Conservation (phyloP, 1,140 invertebrate species). For the Rhyzopertha dominica region DNA sequence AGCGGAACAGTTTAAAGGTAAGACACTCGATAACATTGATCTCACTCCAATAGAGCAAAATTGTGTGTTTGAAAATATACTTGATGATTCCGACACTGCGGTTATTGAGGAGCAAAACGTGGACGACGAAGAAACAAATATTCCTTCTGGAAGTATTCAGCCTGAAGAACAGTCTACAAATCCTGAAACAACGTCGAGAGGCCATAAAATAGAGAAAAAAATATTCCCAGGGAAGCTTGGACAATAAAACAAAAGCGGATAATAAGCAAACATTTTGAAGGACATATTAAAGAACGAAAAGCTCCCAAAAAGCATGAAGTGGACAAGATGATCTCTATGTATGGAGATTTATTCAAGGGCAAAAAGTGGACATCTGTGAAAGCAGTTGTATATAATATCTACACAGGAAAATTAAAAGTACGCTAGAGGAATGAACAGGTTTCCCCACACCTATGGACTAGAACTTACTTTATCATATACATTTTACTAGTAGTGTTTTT, state of each 20-base stretch:
- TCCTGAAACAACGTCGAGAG: background rate
- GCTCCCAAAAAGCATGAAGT: constrained; percentile 7
- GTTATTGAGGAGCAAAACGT: no score
- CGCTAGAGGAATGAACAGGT: no score
- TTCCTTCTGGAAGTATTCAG: background rate
- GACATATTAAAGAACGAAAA: constrained; percentile 7
- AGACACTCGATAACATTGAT: constrained; percentile 11
- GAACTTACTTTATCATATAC: no score
- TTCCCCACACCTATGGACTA: no score
- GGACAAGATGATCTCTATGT: background rate
- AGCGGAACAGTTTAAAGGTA: constrained; percentile 7
- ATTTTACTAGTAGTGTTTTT: no score
- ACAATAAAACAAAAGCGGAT: constrained; percentile 7
- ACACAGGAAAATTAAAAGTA: constrained; percentile 11
- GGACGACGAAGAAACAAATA: no score
- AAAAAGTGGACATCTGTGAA: constrained; percentile 13
- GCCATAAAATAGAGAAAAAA: background rate
- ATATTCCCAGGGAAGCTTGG: constrained; percentile 2
- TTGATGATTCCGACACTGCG: background rate
- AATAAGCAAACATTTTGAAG: constrained; percentile 5
- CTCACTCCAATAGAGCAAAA: constrained; percentile 4
- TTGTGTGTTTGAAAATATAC: constrained; percentile 1
- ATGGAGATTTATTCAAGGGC: constrained; percentile 4
- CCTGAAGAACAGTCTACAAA: background rate
- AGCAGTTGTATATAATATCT: constrained; percentile 11